Conservation (phyloP, 2,888 invertebrate genomes). For the Pseudococcus viburni region DNA sequence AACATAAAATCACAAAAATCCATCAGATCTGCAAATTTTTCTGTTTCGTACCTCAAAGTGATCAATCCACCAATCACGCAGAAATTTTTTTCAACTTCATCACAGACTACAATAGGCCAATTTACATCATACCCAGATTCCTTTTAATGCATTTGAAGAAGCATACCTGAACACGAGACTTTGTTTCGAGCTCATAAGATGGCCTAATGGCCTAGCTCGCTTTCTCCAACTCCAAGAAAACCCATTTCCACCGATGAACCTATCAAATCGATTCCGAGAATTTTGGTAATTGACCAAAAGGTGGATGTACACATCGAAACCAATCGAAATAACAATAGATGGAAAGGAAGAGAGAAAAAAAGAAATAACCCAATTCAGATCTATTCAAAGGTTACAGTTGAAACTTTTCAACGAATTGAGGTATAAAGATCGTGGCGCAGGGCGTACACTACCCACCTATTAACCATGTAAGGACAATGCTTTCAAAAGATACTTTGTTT, state of each 20-base stretch:
- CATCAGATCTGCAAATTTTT: too few relatives aligned
- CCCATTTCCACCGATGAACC: background rate
- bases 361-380: background rate
- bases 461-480: conserved; percentile 9
- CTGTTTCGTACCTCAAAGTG: too few relatives aligned
- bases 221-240: background rate
- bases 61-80: too few relatives aligned
- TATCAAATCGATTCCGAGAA: background rate
- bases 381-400: conserved; percentile 7
- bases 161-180: background rate
- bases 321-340: background rate
- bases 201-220: background rate
- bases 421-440: background rate
- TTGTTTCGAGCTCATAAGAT: background rate
- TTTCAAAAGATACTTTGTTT: conserved; percentile 14
- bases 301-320: background rate
- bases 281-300: conserved; percentile 14
- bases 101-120: too few relatives aligned
- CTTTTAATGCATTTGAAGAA: background rate
- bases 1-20: too few relatives aligned
- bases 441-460: background rate
- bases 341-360: background rate
- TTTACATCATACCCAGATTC: too few relatives aligned
- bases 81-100: too few relatives aligned
- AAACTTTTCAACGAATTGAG: background rate